phyloP scores from a whole-genome alignment of 2,113 vertebrate genomes.

The Prochilodus magdalenae region DNA sequence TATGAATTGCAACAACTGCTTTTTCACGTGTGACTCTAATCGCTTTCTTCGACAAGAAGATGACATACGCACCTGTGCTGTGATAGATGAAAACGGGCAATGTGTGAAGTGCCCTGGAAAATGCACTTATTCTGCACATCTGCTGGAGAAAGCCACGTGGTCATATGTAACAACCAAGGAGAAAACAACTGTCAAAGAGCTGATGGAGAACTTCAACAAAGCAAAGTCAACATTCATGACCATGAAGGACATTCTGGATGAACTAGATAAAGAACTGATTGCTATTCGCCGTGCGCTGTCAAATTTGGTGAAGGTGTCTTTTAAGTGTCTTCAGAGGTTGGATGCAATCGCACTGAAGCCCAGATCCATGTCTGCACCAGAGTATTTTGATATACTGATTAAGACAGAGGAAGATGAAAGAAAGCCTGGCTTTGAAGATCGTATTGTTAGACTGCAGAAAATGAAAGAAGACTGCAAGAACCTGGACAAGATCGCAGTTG shows the following conservation, averaged over 20 bases:
- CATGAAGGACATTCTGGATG: slow-evolving; percentile 39
- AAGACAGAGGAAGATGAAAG: slow-evolving; percentile 48
- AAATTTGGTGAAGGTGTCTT: slow-evolving; percentile 43
- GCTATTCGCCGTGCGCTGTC: slow-evolving; percentile 11
- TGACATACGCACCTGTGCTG: slow-evolving; percentile 39
- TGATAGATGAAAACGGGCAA: slow-evolving; percentile 27
- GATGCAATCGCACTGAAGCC: slow-evolving; percentile 58
- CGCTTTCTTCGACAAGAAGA: slow-evolving; percentile 42
- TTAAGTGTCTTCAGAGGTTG: slow-evolving; percentile 45
- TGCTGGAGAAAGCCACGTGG: slow-evolving; percentile 38
- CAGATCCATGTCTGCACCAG: slow-evolving; percentile 48
- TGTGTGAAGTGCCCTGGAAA: slow-evolving; percentile 52
- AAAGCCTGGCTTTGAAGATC: slow-evolving; percentile 52
- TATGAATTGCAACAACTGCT: slow-evolving; percentile 49
- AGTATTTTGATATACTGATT: slow-evolving; percentile 57
- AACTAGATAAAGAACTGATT: slow-evolving; percentile 28
- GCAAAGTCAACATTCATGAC: slow-evolving; percentile 46
- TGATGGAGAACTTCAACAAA: slow-evolving; percentile 57
- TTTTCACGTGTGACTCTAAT: slow-evolving; percentile 51
- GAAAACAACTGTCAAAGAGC: slow-evolving; percentile 39
- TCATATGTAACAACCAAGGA: slow-evolving; percentile 45
- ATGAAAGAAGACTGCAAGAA: slow-evolving; percentile 32
- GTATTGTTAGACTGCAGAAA: slow-evolving; percentile 24
- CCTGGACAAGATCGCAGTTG: slow-evolving; percentile 33
- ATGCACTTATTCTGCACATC: slow-evolving; percentile 41